Percentiles rank a stretch among this genome's conserved stretches.
phyloP scores from a whole-genome alignment of 2,888 invertebrate species.

The Ctena decussata region DNA sequence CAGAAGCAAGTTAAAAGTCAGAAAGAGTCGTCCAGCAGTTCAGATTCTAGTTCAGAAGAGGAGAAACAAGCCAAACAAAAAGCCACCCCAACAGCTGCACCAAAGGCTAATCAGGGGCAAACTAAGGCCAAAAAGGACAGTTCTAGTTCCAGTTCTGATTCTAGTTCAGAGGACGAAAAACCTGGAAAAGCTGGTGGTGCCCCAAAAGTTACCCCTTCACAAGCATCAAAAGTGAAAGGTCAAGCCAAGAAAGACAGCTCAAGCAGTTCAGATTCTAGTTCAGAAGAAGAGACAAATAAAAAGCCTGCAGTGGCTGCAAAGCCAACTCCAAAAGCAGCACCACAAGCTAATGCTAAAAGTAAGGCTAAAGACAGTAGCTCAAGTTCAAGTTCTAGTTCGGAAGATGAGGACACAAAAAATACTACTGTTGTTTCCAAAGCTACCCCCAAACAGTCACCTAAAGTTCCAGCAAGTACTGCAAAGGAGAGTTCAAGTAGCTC shows the following conservation, averaged over 20 bases:
- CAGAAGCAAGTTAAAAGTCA: conserved; percentile 30
- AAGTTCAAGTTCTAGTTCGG: conserved; percentile 64
- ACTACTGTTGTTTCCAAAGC: not conserved
- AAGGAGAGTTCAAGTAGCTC: conserved; percentile 45
- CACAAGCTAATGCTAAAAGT: conserved; percentile 16
- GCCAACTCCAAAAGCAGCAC: conserved; percentile 24
- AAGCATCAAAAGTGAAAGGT: not conserved
- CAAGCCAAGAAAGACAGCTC: conserved; percentile 39
- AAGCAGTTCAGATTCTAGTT: conserved; percentile 45
- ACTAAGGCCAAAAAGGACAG: conserved; percentile 35
- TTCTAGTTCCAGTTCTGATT: conserved; percentile 39
- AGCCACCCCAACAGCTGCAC: conserved; percentile 10
- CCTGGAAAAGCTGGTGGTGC: conserved; percentile 11
- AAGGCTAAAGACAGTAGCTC: conserved; percentile 46
- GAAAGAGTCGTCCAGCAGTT: conserved; percentile 41
- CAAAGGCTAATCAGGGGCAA: conserved; percentile 7
- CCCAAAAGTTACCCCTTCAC: not conserved
- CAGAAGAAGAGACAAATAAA: conserved; percentile 41
- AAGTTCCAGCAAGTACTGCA: conserved; percentile 5
- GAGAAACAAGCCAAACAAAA: conserved; percentile 7
- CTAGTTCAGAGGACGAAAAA: conserved; percentile 48
- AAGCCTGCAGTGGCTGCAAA: conserved; percentile 26
- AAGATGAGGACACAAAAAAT: conserved; percentile 33
- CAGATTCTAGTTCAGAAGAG: conserved; percentile 41
- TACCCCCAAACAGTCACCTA: not conserved